phyloP scores from a whole-genome alignment of 2,113 vertebrate genomes.

The Isichthys henryi region DNA sequence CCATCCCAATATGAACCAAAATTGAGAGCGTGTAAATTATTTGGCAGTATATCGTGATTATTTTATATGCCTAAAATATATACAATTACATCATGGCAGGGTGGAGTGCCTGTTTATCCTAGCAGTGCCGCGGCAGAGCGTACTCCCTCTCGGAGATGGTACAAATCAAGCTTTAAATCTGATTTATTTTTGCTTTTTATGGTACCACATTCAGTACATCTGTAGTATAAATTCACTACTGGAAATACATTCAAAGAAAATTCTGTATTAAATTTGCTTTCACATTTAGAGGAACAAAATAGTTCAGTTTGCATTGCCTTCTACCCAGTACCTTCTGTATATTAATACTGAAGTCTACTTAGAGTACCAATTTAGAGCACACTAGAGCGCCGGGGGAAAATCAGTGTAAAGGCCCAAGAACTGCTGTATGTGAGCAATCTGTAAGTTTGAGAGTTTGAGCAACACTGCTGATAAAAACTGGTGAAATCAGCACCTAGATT shows the following conservation, averaged over 20 bases:
- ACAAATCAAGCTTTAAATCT: constrained; percentile 1
- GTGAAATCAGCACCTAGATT: background rate
- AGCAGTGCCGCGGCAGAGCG: background rate
- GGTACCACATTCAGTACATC: background rate
- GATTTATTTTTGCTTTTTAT: background rate
- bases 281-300: background rate
- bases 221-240: background rate
- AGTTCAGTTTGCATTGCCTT: constrained; percentile 1
- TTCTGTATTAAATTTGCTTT: background rate
- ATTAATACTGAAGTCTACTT: background rate
- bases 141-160: background rate
- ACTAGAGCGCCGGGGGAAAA: background rate
- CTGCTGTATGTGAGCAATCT: background rate
- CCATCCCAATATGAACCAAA: constrained; percentile 33
- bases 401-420: background rate
- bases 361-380: background rate
- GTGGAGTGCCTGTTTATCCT: constrained; percentile 6
- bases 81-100: background rate
- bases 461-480: background rate
- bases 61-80: constrained; percentile 37
- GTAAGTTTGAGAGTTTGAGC: background rate
- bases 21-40: constrained; percentile 42
- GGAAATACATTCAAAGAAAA: background rate
- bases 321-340: background rate
- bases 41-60: constrained; percentile 37